Evolutionary conservation across 2,797 vertebrate species (phyloP).

Genomic region (Coreius guichenoti): DNA sequence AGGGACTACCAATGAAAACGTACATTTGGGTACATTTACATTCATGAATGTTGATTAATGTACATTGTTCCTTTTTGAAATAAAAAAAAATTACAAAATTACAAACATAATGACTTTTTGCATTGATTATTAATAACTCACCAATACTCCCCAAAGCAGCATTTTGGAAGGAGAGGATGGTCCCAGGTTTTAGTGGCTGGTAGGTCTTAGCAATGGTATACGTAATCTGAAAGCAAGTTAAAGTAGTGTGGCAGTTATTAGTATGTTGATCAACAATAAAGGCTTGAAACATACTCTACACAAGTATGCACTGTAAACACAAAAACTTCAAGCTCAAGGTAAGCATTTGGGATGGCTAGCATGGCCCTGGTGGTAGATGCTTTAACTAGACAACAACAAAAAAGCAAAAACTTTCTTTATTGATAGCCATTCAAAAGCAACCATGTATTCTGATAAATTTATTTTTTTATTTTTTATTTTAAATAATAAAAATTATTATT

Average conservation of each 20-base stretch:
- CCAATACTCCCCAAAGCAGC: slow-evolving; percentile 81
- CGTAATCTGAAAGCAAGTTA: slow-evolving; percentile 75
- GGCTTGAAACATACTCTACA: slow-evolving; percentile 20
- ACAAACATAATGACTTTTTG: background rate
- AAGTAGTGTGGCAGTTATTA: slow-evolving; percentile 44
- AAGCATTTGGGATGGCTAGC: background rate
- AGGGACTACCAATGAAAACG: background rate
- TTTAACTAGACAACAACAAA: background rate
- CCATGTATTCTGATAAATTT: background rate
- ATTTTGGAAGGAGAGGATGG: slow-evolving; percentile 81
- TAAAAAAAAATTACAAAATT: too few species aligned
- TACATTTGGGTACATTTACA: too few species aligned
- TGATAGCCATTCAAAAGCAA: background rate
- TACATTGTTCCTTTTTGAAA: too few species aligned
- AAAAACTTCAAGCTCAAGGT: background rate
- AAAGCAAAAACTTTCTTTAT: background rate
- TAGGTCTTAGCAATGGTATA: slow-evolving; percentile 84
- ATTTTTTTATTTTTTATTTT: too few species aligned
- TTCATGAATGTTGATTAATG: too few species aligned
- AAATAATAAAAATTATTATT: too few species aligned
- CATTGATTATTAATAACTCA: slow-evolving; percentile 64
- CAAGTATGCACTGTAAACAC: background rate
- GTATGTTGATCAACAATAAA: slow-evolving; percentile 62
- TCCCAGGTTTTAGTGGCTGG: slow-evolving; percentile 80
- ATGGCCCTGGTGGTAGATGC: background rate